Percentiles rank a stretch among this genome's conserved stretches.
These are phyloP conservation scores for Microctonus aethiopoides DNA, from an alignment of 2,888 invertebrate species.

Conservation along the genomic window DNA sequence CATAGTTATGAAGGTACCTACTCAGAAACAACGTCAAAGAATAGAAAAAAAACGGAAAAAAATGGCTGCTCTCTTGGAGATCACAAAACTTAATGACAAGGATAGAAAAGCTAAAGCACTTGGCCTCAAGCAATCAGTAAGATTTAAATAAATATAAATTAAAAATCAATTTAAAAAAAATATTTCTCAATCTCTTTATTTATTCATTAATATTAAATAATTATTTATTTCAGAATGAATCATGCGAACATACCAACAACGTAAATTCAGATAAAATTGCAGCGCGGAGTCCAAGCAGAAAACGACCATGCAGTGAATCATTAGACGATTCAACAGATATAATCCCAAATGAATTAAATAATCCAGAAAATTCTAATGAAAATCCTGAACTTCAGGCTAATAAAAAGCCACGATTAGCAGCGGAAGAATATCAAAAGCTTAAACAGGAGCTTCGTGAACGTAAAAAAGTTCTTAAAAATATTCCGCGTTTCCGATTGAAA, in stretches of 20 bases:
- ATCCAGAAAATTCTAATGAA: constrained; percentile 11
- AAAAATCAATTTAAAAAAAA: background rate
- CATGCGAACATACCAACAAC: background rate
- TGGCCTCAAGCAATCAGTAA: constrained; percentile 41
- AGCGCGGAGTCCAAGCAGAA: constrained; percentile 46
- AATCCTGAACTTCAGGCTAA: constrained; percentile 44
- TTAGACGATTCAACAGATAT: constrained; percentile 22
- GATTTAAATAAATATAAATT: constrained; percentile 21
- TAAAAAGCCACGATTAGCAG: constrained; percentile 57
- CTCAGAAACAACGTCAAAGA: constrained; percentile 70
- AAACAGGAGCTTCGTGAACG: constrained; percentile 69
- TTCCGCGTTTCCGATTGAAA: constrained; percentile 76
- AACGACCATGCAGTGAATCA: constrained; percentile 46
- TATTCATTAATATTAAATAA: background rate
- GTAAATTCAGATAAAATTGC: constrained; percentile 23
- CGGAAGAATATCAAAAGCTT: constrained; percentile 62
- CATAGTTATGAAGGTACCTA: constrained; percentile 64
- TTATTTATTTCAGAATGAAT: constrained; percentile 2
- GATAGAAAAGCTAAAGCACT: constrained; percentile 67
- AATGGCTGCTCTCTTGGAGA: constrained; percentile 72
- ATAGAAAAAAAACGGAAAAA: constrained; percentile 75
- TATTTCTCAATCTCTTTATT: too few relatives aligned
- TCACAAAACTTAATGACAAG: constrained; percentile 73
- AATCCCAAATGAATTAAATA: constrained; percentile 14
- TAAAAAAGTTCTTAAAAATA: constrained; percentile 64